Conservation (phyloP, 2,888 invertebrate genomes). For the Spialia ferax region DNA sequence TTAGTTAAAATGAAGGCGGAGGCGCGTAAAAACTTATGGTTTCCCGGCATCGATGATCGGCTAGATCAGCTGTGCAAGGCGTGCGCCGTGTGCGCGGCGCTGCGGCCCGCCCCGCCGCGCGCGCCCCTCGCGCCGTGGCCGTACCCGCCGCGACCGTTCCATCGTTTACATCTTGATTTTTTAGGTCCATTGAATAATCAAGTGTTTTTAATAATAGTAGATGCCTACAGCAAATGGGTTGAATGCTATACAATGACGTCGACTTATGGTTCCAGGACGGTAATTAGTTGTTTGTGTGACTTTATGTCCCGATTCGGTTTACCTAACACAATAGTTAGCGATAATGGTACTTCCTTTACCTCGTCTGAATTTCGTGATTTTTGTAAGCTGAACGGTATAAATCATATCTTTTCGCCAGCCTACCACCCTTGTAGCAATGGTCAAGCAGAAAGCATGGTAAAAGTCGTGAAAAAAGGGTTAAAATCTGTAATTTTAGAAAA, state of each 20-base stretch:
- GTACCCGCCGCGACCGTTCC: neutral
- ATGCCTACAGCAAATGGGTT: neutral
- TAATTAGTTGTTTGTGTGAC: neutral
- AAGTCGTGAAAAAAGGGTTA: neutral
- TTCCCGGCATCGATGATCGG: neutral
- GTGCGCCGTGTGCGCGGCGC: neutral
- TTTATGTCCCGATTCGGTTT: neutral
- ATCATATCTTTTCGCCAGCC: neutral
- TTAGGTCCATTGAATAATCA: neutral
- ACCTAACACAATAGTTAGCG: neutral
- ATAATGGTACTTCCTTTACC: neutral
- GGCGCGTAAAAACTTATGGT: neutral
- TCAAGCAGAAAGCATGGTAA: slow-evolving; percentile 4
- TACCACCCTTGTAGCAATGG: neutral
- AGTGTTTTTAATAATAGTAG: neutral
- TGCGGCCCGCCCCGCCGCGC: neutral
- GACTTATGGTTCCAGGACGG: neutral
- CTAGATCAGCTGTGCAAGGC: neutral
- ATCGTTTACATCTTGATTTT: neutral
- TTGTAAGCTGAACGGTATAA: neutral
- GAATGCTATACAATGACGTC: neutral
- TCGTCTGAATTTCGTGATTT: neutral
- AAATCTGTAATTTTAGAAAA: neutral
- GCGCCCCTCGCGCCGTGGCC: neutral
- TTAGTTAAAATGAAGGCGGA: neutral